Base-by-base conservation (phyloP, 2,797 vertebrate genomes). In the Psittacula derbiana region DNA sequence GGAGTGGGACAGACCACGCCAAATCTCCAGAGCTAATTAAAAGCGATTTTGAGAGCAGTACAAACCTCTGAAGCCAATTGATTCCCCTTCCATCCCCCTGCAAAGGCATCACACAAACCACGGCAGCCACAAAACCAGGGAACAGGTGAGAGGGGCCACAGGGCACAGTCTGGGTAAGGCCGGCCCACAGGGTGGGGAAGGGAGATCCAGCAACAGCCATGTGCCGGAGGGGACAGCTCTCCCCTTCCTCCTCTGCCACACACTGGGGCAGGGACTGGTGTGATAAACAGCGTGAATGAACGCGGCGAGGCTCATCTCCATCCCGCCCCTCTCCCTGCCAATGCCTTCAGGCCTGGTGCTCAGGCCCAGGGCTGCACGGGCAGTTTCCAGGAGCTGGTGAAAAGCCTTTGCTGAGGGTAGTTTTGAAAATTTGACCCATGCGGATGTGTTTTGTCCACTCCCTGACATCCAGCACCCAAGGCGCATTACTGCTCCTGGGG, bases 261-360 rank as follows among this genome's bases (percentile, higher is more conserved):
- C 43, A 4, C 19, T 0, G 0, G 10, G 44, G 20, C 58, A 86
- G 31, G 57, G n/a, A 23, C 23, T 17, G 47, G 20, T 5, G 4
- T 31, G 36, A 78, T 3, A 9, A 53, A 73, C 23, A 40, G 46
- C 50, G 41, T 6, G 72, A 46, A 46, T 28, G 43, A 27, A 64
- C 0, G 3, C 3, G 2, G 66, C 0, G 3, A 31, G 36, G n/a
- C 6, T 2, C 7, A 8, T 30, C 25, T 66, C 36, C 0, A 0
- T 64, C 38, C 67, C 66, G 64, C 50, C 84, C 47, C 25, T 62
- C 60, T 76, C 61, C 67, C 33, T 60, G 53, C 31, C 58, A 17
- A 12, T 40, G 46, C 11, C 80, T 44, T 62, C 31, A 20, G 50
- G 71, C 38, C 64, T 30, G 41, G 41, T 10, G 41, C 60, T 28